These are phyloP conservation scores for Argopecten irradians DNA, from an alignment of 1,140 invertebrate species.

Conservation along the genomic window DNA sequence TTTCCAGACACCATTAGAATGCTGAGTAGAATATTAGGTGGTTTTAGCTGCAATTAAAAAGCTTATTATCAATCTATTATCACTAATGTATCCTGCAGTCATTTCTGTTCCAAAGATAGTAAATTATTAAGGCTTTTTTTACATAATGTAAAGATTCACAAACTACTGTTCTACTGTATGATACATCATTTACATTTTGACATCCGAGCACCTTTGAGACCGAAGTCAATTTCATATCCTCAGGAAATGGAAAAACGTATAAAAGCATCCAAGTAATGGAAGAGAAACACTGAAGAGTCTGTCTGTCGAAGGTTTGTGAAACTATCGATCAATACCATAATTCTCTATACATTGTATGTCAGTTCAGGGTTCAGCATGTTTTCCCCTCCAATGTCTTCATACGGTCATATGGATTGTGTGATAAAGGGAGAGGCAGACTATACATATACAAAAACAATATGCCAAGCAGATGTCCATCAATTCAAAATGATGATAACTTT, in stretches of 20 bases:
- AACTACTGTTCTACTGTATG: not conserved
- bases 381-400: not conserved
- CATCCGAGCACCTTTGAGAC: not conserved
- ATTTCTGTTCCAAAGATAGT: not conserved
- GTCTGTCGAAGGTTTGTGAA: not conserved
- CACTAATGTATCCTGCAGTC: not conserved
- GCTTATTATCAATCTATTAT: not conserved
- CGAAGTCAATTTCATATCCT: not conserved
- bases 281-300: not conserved
- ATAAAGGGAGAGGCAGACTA: not conserved
- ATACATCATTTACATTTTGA: not conserved
- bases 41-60: not conserved
- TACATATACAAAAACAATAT: not conserved
- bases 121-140: not conserved
- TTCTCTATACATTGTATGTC: conserved; percentile 5
- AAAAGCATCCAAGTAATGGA: not conserved
- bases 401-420: not conserved
- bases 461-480: not conserved
- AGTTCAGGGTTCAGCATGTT: not conserved
- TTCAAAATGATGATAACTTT: not conserved
- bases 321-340: not conserved
- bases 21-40: not conserved
- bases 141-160: not conserved
- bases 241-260: not conserved
- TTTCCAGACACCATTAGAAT: not conserved